Evolutionary conservation across 2,797 vertebrate genomes (phyloP), one percentile per base, ranked within the genome.

Genomic region (Hypotaenidia philippensis): DNA sequence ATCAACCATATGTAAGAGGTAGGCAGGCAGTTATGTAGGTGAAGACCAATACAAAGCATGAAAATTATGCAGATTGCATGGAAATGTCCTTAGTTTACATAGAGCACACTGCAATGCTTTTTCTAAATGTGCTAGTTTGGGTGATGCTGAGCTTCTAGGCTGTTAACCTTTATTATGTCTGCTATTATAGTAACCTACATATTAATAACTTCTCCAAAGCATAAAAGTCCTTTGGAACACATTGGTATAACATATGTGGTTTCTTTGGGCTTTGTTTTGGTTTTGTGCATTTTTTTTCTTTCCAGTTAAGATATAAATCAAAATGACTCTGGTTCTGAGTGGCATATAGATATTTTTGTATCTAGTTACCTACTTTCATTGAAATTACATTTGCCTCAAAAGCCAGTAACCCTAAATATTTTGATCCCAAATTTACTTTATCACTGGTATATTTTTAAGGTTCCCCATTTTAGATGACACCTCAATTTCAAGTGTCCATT

Each of bases 361-460:
- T 6, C 4, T 38, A 64, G 52, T 81, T 70, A 27, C 65, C 55
- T 74, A 5, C 71, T 90, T 91, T 93, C 45, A 4, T 11, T 74
- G 17, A 40, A 70, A 53, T 57, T 65, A 21, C 14, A 34, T 87
- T 87, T 29, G 70, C 6, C 11, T 68, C 14, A 23, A 69, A 70
- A 90, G 9, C 26, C 77, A 47, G 11, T 16, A 56, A 66, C 1
- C 11, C 10, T 18, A 21, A 56, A 5, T 29, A 29, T 87, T 82
- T 92, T 7, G 6, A 40, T 49, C 14, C 3, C 59, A 70, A 71
- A 60, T 85, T 80, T 76, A 17, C 80, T 87, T 72, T 59, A 26
- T 68, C 10, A 7, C 20, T 75, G 1, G 0, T 61, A 12, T 17
- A 18, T 55, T 68, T 87, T 77, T 31, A 34, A 32, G 0, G 0